These are phyloP conservation scores for Columba livia DNA, from an alignment of 2,113 vertebrate species.

Conservation along the genomic window DNA sequence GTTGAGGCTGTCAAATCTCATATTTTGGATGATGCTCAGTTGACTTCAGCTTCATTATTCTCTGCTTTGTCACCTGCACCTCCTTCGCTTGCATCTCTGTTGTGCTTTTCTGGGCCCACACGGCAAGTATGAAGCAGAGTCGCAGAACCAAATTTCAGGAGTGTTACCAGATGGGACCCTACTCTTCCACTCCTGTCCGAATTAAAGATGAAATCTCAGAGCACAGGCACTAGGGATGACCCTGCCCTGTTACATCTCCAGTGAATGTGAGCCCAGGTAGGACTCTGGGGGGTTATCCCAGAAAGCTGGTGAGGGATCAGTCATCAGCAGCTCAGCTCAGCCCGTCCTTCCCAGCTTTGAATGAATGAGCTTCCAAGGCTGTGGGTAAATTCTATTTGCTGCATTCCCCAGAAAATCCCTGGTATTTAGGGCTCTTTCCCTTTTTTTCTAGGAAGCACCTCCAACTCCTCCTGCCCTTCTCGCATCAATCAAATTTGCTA, in stretches of 20 bases:
- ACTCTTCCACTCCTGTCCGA: background rate
- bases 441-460: background rate
- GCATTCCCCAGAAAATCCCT: background rate
- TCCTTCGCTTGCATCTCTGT: background rate
- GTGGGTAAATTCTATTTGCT: background rate
- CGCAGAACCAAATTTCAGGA: background rate
- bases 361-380: background rate
- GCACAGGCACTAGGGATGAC: fast-evolving
- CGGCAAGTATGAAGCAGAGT: background rate
- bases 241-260: fast-evolving
- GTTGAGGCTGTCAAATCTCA: background rate
- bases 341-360: background rate
- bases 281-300: background rate
- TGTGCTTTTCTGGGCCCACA: fast-evolving
- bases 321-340: background rate
- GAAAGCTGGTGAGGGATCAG: background rate
- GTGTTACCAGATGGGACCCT: background rate
- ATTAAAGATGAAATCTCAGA: background rate
- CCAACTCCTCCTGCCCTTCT: background rate
- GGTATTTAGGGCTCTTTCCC: no score
- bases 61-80: background rate
- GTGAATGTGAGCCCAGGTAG: fast-evolving
- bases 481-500: background rate
- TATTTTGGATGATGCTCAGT: background rate
- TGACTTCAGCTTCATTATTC: background rate